Base-by-base conservation (phyloP, 2,797 vertebrate species). In the Paramormyrops hopkinsi region DNA sequence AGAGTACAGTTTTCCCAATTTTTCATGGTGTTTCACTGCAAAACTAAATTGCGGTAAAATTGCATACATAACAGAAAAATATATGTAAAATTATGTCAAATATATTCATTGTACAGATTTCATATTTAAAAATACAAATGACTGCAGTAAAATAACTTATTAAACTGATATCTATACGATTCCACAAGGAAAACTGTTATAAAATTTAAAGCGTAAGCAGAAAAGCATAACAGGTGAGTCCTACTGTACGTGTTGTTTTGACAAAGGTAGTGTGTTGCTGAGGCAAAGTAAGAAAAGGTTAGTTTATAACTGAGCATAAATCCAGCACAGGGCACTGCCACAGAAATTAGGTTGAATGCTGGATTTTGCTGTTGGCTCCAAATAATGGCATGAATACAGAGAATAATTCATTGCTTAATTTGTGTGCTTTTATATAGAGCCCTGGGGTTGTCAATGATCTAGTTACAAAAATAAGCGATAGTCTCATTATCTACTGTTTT, bases 291-390 rank as follows among this genome's bases (percentile, higher is more conserved):
- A 76, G 14, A 73, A 76, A 76, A 73, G 12, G 69, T 76, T 76
- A 76, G 37, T 44, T 79, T 41, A 79, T 79, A 79, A 79, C 4
- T 79, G 73, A 44, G 73, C 37, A 79, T 19, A 44, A 79, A 79
- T 79, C 73, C 73, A 44, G 73, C 73, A 79, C 73, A 79, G 41
- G 37, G 19, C 37, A 41, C 73, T 79, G 17, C 37, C 73, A 79
- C 37, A 79, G 48, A 84, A 84, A 84, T 84, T 22, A 84, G 82
- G 82, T 29, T 48, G 82, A 84, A 84, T 50, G 82, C 82, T 84
- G 8, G 48, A 84, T 84, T 84, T 84, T 84, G 46, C 44, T 25
- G n/a, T 84, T 84, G 82, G 44, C 48, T 22, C 3, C 82, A 84
- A 48, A 84, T 25, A 84, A 51, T 12, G 22, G 8, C 9, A 51